Evolutionary conservation across 2,797 vertebrate genomes (phyloP).

Genomic region (Glossophaga mutica): DNA sequence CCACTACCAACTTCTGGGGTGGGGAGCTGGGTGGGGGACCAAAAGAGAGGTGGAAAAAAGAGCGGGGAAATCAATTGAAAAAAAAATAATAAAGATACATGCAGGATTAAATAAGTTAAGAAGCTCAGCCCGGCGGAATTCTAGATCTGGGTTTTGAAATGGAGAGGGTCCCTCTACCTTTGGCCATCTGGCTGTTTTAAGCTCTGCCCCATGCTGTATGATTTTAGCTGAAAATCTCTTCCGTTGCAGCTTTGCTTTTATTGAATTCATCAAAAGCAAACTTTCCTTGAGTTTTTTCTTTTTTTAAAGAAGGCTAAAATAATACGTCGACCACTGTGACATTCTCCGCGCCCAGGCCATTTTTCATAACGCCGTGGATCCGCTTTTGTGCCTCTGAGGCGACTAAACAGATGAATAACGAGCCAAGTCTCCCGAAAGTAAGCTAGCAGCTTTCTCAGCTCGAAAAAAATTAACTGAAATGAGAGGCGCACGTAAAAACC

Average conservation of each 20-base stretch:
- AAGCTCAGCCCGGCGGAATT: conserved; percentile 68
- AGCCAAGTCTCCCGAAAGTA: conserved; percentile 82
- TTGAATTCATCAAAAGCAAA: conserved; percentile 96
- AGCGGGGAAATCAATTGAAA: not conserved
- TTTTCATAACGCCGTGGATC: conserved; percentile 94
- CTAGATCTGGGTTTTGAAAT: conserved; percentile 75
- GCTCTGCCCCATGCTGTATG: conserved; percentile 87
- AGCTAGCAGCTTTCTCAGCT: conserved; percentile 83
- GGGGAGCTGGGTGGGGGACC: not conserved
- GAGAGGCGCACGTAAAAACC: conserved; percentile 79
- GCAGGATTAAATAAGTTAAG: conserved; percentile 70
- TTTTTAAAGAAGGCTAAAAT: conserved; percentile 89
- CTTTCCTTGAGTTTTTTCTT: conserved; percentile 88
- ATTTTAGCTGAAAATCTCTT: conserved; percentile 88
- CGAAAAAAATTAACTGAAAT: conserved; percentile 85
- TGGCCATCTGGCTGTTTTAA: conserved; percentile 87
- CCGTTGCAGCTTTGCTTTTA: conserved; percentile 85
- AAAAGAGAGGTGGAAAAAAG: not conserved
- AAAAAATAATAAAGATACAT: conserved; percentile 27
- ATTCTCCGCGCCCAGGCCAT: conserved; percentile 94
- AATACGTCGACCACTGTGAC: conserved; percentile 97
- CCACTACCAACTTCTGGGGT: not conserved
- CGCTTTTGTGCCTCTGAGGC: conserved; percentile 92
- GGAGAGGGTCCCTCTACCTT: conserved; percentile 76
- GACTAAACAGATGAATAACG: conserved; percentile 89